These are phyloP conservation scores for Chironex yamaguchii DNA, from an alignment of 30 jellyfish, hydroid and myxozoan species.

Conservation along the genomic window DNA sequence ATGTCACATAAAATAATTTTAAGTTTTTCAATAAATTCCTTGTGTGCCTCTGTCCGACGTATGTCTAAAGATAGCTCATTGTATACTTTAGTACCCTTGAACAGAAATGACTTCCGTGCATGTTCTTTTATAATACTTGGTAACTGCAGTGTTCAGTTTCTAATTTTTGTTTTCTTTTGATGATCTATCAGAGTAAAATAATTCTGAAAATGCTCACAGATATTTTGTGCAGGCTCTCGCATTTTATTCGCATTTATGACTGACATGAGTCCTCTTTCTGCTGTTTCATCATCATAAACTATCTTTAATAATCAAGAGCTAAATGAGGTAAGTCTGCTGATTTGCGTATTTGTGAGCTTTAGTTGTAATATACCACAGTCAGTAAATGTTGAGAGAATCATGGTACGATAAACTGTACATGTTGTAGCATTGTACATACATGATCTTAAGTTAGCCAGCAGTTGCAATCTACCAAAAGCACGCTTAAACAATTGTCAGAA, in stretches of 20 bases:
- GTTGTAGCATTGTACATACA: no score
- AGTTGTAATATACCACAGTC: not conserved
- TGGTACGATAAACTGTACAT: no score
- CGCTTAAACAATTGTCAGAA: not conserved
- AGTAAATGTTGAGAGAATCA: constrained; percentile 3
- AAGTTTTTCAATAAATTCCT: constrained; percentile 15
- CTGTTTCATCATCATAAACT: no score
- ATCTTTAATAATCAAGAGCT: no score
- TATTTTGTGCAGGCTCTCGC: constrained; percentile 1
- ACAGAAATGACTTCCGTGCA: no score
- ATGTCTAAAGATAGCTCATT: not conserved
- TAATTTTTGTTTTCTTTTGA: constrained; percentile 3
- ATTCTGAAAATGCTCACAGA: constrained; percentile 11
- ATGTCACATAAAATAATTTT: no score
- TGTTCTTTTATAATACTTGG: no score
- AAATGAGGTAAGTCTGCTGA: constrained; percentile 23
- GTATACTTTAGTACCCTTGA: no score
- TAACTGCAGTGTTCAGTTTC: not conserved
- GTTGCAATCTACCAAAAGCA: no score
- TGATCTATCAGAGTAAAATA: constrained; percentile 18
- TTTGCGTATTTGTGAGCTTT: constrained; percentile 6
- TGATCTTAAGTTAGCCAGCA: no score
- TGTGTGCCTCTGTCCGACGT: constrained; percentile 8
- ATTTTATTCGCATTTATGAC: not conserved
- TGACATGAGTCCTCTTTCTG: no score